phyloP scores from a whole-genome alignment of 2,113 vertebrate species.

The Toxotes jaculatrix region DNA sequence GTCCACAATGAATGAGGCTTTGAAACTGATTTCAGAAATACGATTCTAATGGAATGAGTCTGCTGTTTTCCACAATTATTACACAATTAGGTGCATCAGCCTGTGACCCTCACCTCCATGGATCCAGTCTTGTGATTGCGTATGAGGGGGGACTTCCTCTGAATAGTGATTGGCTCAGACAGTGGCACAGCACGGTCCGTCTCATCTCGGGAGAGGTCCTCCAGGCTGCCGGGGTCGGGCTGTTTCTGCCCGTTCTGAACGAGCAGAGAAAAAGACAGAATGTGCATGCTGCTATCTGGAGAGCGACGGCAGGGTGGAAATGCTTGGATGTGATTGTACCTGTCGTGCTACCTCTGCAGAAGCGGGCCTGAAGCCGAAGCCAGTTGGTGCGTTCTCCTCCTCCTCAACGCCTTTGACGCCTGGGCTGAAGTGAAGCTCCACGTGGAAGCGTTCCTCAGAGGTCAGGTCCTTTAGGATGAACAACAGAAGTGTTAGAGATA shows the following conservation, averaged over 20 bases:
- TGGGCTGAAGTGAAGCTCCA: constrained; percentile 98
- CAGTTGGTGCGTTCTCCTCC: constrained; percentile 91
- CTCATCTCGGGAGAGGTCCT: constrained; percentile 89
- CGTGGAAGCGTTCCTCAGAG: constrained; percentile 97
- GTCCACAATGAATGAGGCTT: neutral
- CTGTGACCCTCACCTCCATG: constrained; percentile 90
- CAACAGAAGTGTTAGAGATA: neutral
- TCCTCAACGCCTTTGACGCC: constrained; percentile 96
- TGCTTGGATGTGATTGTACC: neutral
- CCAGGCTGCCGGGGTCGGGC: constrained; percentile 90
- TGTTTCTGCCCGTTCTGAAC: constrained; percentile 91
- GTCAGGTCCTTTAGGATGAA: constrained; percentile 86
- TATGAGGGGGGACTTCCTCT: constrained; percentile 90
- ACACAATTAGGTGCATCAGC: neutral
- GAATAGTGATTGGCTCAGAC: constrained; percentile 86
- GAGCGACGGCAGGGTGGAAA: no score
- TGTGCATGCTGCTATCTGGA: neutral
- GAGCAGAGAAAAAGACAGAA: neutral
- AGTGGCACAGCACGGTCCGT: constrained; percentile 85
- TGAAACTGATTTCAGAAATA: neutral
- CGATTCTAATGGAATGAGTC: neutral
- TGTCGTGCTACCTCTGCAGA: constrained; percentile 90
- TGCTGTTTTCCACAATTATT: no score
- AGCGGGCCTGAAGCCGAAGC: constrained; percentile 95
- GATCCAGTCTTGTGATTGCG: constrained; percentile 95